A percentile compares a stretch with the other conserved stretches of the same genome.
Conservation (phyloP, 2,797 vertebrate species). For the Taeniopygia guttata region DNA sequence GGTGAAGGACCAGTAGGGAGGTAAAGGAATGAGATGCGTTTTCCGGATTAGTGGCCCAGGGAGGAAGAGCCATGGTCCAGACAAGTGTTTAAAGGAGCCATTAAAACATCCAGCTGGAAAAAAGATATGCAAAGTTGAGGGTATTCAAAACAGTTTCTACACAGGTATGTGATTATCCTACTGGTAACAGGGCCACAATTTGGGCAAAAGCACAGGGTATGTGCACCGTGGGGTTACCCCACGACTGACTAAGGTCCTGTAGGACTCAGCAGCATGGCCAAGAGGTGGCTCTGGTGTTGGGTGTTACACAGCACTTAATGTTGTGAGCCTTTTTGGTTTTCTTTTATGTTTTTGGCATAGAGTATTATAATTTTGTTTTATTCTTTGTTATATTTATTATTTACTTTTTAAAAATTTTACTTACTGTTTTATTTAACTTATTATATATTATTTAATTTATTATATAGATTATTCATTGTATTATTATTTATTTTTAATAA, state of each 20-base stretch:
- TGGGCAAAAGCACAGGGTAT: neutral
- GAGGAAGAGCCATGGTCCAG: neutral
- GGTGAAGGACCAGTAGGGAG: neutral
- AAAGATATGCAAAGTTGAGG: neutral
- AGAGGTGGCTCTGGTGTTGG: neutral
- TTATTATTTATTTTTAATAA: neutral
- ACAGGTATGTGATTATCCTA: neutral
- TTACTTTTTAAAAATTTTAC: neutral
- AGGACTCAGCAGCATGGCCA: neutral
- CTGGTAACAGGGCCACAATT: accelerated
- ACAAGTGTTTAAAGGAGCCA: neutral
- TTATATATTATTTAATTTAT: neutral
- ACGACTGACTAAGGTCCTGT: neutral
- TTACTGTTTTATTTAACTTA: neutral
- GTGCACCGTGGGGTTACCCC: neutral
- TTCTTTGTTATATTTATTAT: neutral
- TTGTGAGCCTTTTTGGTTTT: neutral
- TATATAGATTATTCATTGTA: neutral
- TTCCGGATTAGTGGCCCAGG: neutral
- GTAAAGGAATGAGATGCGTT: neutral
- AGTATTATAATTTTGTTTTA: neutral
- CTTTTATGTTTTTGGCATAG: neutral
- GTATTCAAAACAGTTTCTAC: neutral
- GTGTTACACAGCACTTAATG: neutral
- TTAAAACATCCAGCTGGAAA: neutral